Base-by-base conservation (phyloP, 2,888 invertebrate genomes). In the Laothoe populi region DNA sequence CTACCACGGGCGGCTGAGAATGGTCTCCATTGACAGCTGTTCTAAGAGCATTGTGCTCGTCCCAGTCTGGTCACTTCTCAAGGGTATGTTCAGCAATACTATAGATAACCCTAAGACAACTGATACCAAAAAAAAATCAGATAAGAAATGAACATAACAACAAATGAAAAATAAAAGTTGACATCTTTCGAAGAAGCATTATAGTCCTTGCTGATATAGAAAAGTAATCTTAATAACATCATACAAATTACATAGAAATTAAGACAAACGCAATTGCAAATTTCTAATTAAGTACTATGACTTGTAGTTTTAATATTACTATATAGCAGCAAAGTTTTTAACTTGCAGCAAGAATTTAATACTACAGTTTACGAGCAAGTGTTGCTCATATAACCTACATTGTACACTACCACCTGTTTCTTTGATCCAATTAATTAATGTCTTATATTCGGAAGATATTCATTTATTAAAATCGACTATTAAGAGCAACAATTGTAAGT, bases 351-450 rank as follows among this genome's bases (percentile, higher is more conserved):
- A 35, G 19, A 31, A 19, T 53, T 53, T 35, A 31, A 16, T 35
- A 35, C 31, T 19, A 35, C 16, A 31, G 53, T 53, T 53, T 53
- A 53, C 31, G 53, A 35, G 35, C 53, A 24, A 35, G 19, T 31
- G 53, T 4, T 26, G 53, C 16, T 35, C 31, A 1, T 53, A 53
- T 53, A 53, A 16, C 19, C 53, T 35, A 53, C 53, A 53, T 35
- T 53, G 53, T 35, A 35, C 19, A 16, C 11, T 35, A 35, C 35
- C 35, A 53, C 53, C 53, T 53, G 53, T 53, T 53, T 53, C 53
- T 53, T 35, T 53, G 16, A 35, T 53, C 35, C 53, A 53, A 35
- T 53, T 53, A 53, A 19, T 35, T 53, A 35, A 53, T 53, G 53
- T 53, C 31, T 53, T 11, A 35, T 53, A 19, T 53, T 53, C 49